phyloP scores from a whole-genome alignment of 2,113 vertebrate species.

The Phainopepla nitens region DNA sequence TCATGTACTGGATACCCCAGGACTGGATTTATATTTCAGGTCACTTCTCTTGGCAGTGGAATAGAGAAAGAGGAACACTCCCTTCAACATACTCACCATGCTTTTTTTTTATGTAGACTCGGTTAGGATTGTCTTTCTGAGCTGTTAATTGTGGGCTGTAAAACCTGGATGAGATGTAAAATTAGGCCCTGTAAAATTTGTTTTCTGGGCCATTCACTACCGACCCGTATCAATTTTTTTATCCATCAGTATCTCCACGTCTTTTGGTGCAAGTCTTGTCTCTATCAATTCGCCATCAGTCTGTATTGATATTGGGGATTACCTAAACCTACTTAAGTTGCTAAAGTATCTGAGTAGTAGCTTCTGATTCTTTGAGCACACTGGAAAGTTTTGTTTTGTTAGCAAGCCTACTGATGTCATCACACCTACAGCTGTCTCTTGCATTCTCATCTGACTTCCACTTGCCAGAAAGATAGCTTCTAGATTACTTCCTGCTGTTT shows the following conservation, averaged over 20 bases:
- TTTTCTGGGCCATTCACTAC: not conserved
- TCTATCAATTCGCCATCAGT: not conserved
- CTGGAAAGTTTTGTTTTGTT: not conserved
- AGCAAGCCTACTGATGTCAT: not conserved
- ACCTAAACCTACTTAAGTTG: not conserved
- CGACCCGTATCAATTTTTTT: rapidly evolving
- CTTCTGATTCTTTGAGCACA: not conserved
- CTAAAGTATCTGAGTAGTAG: not conserved
- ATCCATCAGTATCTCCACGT: not conserved
- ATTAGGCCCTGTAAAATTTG: not conserved
- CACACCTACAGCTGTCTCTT: not conserved
- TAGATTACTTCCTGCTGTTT: not conserved
- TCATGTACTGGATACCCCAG: not conserved
- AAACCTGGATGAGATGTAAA: not conserved
- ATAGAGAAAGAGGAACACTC: not conserved
- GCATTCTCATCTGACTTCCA: not conserved
- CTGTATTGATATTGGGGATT: not conserved
- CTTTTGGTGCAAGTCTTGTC: not conserved
- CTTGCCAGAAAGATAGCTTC: not conserved
- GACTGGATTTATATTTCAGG: not conserved
- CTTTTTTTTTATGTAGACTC: not conserved
- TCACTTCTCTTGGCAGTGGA: not conserved
- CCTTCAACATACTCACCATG: rapidly evolving
- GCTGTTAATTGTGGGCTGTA: not conserved
- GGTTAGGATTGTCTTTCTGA: not conserved